Base-by-base conservation (phyloP, 2,888 invertebrate genomes). In the Graphium colonna region DNA sequence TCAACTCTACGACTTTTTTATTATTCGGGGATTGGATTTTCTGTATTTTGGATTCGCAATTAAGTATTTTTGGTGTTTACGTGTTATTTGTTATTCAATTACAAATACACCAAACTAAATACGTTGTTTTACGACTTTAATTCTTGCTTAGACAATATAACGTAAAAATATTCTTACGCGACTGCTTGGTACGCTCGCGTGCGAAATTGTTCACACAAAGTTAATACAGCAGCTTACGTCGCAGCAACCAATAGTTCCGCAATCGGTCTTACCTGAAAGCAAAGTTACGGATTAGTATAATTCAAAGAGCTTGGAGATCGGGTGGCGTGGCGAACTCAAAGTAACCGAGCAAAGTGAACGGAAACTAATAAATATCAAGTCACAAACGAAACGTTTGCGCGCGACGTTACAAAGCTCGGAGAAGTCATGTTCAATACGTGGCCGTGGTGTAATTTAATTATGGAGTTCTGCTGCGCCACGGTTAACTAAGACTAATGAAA, bases 371-470 rank as follows among this genome's bases (percentile, higher is more conserved):
- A 61, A 60, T 58, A 61, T 53, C 55, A 45, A 49, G 55, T 54
- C 52, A 50, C 54, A 54, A 59, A 59, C 44, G 44, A 49, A 53
- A 53, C 31, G 38, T 51, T 64, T 69, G 72, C 64, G 64, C 63
- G 36, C 28, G 53, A 61, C 48, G 63, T 68, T 65, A 71, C 64
- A 71, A 71, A 75, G 69, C 67, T 71, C 63, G 59, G 58, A 64
- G 59, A 63, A 66, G 61, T 66, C 62, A 56, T 59, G 60, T 56
- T 68, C 70, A 71, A 67, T 65, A 60, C 59, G 46, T 56, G 57
- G 57, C 53, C 59, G 69, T 64, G 62, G 67, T 69, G 62, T 82
- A 82, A 83, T 83, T 82, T 66, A 79, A 82, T 83, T 82, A 82
- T 64, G 44, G 73, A 70, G 74, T 73, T 74, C 70, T 73, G 73